Base-by-base conservation (phyloP, 2,113 vertebrate species). In the Sylvicapra grimmia region DNA sequence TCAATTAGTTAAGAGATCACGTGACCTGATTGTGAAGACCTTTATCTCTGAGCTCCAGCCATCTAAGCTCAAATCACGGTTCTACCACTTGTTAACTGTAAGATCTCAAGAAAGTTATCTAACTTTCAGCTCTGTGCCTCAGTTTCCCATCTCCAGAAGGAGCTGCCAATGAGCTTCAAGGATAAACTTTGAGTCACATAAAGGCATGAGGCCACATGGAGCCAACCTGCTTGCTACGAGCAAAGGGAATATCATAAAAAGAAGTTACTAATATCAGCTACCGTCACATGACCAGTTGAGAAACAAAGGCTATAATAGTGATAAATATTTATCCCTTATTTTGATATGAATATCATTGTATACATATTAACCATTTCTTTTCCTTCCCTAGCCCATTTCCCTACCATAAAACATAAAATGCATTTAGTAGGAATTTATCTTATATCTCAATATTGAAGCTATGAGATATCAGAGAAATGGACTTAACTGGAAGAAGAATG, bases 241-340 rank as follows among this genome's bases (percentile, higher is more conserved):
- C 14, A 93, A 85, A 75, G 19, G 14, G 5, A 88, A 61, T 23
- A 6, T 51, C 23, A 36, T 16, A 29, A 93, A 72, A 94, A 36
- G 25, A 87, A n/a, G 11, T 75, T 72, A 25, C 3, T 84, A 88
- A 19, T 53, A 92, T 44, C 21, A 96, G 47, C 75, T 29, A 59
- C 68, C 8, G 0, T 36, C 18, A 80, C 47, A 18, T 27, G 44
- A 40, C 13, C 61, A 63, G n/a, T 15, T 83, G 21, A 86, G 44
- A 92, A 56, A 63, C 0, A 19, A 80, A 33, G 29, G 59, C 56
- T 77, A 1, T 61, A 53, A 88, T 36, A 31, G 31, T 75, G 53
- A 54, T n/a, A 31, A 96, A 49, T 92, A 59, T 80, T 65, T 90
- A 25, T 59, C 49, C 49, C 65, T 97, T 85, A 75, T 77, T 86